Base-by-base conservation (phyloP, 1,140 invertebrate species). In the Homalodisca vitripennis region DNA sequence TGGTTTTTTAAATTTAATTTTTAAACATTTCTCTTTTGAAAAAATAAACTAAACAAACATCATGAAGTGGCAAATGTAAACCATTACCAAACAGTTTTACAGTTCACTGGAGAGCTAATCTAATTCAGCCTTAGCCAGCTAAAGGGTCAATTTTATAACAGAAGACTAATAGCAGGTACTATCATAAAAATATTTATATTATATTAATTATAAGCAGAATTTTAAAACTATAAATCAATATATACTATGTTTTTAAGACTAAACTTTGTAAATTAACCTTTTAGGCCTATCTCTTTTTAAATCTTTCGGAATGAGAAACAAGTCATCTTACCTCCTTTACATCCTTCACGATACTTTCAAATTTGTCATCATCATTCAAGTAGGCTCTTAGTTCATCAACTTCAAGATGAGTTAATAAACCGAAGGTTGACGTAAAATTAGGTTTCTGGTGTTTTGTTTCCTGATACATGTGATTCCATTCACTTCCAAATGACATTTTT, bases 321-420 rank as follows among this genome's bases (percentile, higher is more conserved):
- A 41, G 60, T 71, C 60, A 68, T 69, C 76, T 75, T 83, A 93
- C 92, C 85, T 93, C 90, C 78, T 89, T 86, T 51, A 92, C 81
- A 76, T 90, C 87, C 77, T 89, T 88, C 0, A 96, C 82, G 41
- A 94, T 84, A 46, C 88, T 83, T 75, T 95, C 90, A 73, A 95
- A 86, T 81, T 92, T 93, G 3, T 84, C 82, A 76, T 95, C 92
- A 78, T 95, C 85, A 75, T 94, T 92, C 13, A 96, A 80, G 68
- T 95, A 83, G 79, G 90, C 88, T 78, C 93, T 91, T 0, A 96
- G 79, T 79, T 96, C 91, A 31, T 92, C 89, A 63, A 85, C 87
- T 67, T 78, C 84, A 53, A 90, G 76, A 70, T 86, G 83, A 17
- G 83, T 77, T 22, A 91, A 75, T 14, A 86, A 76, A 24, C 80